Base-by-base conservation (phyloP, 2,113 vertebrate species). In the Malurus elegans region DNA sequence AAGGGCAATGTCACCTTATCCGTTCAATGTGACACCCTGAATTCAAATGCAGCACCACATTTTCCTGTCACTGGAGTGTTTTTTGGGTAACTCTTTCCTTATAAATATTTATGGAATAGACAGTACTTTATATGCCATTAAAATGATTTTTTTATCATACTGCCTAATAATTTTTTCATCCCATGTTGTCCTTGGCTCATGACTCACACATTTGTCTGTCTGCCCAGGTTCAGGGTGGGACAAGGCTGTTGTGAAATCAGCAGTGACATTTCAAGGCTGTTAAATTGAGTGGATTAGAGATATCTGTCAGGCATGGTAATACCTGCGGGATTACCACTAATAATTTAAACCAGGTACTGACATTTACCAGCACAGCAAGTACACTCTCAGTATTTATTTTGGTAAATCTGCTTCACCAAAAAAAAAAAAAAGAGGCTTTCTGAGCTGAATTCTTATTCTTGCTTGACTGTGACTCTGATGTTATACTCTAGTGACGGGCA, bases 301-400 rank as follows among this genome's bases (percentile, higher is more conserved):
- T 40, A 76, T 28, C 31, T 1, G 2, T 44, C 54, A 86, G 60
- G 70, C 34, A 51, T 62, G 31, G 31, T 53, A 69, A 56, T 56
- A 54, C 64, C 53, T 17, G 24, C 25, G 71, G 79, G 47, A 91
- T 84, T 95, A 81, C 32, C 50, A 83, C 4, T 38, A 86, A 72
- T 51, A 93, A 51, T 92, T 92, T 91, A 83, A 92, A 86, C 17
- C 17, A 86, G 29, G 13, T 86, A 80, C n/a, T 84, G 79, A 91
- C 44, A 62, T 92, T 78, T 86, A 32, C 53, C 34, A 88, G 56
- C 44, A 45, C 20, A 60, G 36, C 40, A 80, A 78, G 20, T 71
- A 44, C 10, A 25, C 9, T 40, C 10, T 28, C 62, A 65, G 13
- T 78, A 61, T 78, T 86, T 84, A 40, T 80, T 93, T 88, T 65